Base-by-base conservation (phyloP, 30 jellyfish, hydroid and myxozoan species). In the Pseudorhiza aurosa region DNA sequence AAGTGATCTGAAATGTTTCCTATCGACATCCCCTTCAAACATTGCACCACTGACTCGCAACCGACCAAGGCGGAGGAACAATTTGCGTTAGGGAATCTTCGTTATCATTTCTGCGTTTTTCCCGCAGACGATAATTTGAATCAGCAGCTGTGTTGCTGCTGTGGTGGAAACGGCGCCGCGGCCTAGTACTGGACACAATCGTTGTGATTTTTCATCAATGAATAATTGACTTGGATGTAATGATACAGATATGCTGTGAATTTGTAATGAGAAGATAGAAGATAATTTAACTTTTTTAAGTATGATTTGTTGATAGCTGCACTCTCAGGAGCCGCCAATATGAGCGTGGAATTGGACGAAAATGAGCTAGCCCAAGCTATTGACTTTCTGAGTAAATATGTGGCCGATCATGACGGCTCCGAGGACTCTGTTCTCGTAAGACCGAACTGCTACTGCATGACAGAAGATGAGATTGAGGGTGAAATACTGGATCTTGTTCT, bases 401-500 rank as follows among this genome's bases (percentile, higher is more conserved):
- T 77, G 29, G 80, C 77, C 21, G 89, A 77, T n/a, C 89, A 77
- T 31, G 63, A 32, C 21, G 72, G 53, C 28, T 68, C 72, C 22
- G 72, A 27, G 15, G 89, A 77, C 18, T 14, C 76, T 12, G 89
- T 69, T n/a, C 85, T 58, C 3, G 74, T 81, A 12, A 82, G 82
- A 59, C 89, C 96, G 47, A 69, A 72, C 50, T 90, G 95, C 82
- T 83, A 72, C 44, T 73, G 96, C 63, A 62, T 90, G 89, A 83
- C 90, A 21, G 39, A 33, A 30, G 94, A 75, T 19, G 97, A 90
- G 75, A 49, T 75, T 25, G 96, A 90, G 60, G 97, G 97, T 22
- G 97, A 90, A 53, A 62, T 83, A 25, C 6, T 90, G 50, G 97
- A 90, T 59, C 56, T 82, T n/a, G 76, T 90, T 28, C 44, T 65